These are phyloP conservation scores for Eupeodes latifasciatus DNA, from an alignment of 2,888 invertebrate genomes.

Conservation along the genomic window DNA sequence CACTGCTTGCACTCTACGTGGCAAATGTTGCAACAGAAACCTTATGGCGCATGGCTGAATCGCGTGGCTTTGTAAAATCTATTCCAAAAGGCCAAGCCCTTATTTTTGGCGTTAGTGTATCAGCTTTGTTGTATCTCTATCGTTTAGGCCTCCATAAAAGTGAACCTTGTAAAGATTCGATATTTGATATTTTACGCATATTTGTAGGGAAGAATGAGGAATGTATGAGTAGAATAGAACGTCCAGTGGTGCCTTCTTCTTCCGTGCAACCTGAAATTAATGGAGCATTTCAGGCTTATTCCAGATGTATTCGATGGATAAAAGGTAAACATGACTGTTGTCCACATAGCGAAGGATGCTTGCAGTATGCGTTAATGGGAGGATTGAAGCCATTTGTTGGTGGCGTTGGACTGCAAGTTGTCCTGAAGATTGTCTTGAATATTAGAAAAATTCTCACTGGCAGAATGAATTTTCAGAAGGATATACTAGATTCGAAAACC, in stretches of 20 bases:
- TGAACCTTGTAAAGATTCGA: conserved; percentile 83
- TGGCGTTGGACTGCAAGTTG: conserved; percentile 87
- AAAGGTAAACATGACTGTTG: conserved; percentile 85
- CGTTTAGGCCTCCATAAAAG: conserved; percentile 85
- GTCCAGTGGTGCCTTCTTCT: conserved; percentile 30
- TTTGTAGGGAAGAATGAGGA: conserved; percentile 88
- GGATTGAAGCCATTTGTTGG: conserved; percentile 86
- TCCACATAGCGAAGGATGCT: conserved; percentile 87
- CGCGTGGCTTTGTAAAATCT: conserved; percentile 87
- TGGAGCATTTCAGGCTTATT: conserved; percentile 80
- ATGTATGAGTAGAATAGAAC: conserved; percentile 69
- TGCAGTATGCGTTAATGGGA: conserved; percentile 85
- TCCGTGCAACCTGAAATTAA: conserved; percentile 69
- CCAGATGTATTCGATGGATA: conserved; percentile 82
- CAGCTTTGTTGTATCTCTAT: conserved; percentile 86
- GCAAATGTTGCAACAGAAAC: conserved; percentile 94
- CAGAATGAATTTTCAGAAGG: conserved; percentile 85
- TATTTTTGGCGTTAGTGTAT: conserved; percentile 88
- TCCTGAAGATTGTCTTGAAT: conserved; percentile 86
- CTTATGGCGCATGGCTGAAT: conserved; percentile 89
- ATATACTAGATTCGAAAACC: conserved; percentile 86
- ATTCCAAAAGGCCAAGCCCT: conserved; percentile 88
- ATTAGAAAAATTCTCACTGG: conserved; percentile 85
- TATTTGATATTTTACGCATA: conserved; percentile 87
- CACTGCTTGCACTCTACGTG: conserved; percentile 91